phyloP scores from a whole-genome alignment of 1,140 invertebrate genomes.

The Atopsyche davidsoni region DNA sequence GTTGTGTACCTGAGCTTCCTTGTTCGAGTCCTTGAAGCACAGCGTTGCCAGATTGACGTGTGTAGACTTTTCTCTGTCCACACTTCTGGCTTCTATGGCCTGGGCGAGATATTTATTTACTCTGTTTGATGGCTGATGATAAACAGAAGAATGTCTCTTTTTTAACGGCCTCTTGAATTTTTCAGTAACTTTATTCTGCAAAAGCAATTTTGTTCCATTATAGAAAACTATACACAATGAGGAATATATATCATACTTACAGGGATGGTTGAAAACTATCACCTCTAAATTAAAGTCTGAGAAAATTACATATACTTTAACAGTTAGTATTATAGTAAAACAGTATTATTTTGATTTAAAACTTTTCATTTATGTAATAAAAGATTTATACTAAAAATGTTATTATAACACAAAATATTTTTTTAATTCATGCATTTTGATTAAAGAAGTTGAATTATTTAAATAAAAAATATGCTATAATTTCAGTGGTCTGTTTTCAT shows the following conservation, averaged over 20 bases:
- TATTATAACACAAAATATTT: too few relatives aligned
- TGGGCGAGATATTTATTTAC: slow-evolving; percentile 88
- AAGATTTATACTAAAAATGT: too few relatives aligned
- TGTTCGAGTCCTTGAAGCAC: slow-evolving; percentile 76
- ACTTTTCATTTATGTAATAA: too few relatives aligned
- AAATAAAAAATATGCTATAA: too few relatives aligned
- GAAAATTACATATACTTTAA: too few relatives aligned
- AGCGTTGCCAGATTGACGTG: slow-evolving; percentile 80
- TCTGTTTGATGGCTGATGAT: slow-evolving; percentile 77
- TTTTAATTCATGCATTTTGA: too few relatives aligned
- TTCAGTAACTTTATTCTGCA: slow-evolving; percentile 75
- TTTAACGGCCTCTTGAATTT: slow-evolving; percentile 83
- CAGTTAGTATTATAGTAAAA: too few relatives aligned
- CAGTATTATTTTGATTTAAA: too few relatives aligned
- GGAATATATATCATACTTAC: background rate
- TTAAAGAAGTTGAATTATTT: too few relatives aligned
- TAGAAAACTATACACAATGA: too few relatives aligned
- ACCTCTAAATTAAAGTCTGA: background rate
- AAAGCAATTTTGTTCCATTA: slow-evolving; percentile 32
- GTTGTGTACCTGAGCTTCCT: slow-evolving; percentile 64
- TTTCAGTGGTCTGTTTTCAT: too few relatives aligned
- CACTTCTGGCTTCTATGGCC: slow-evolving; percentile 83
- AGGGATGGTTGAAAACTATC: background rate
- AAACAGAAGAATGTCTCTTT: slow-evolving; percentile 78
- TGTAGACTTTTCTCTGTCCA: slow-evolving; percentile 81